A percentile compares a stretch with the other conserved stretches of the same genome.
Evolutionary conservation across 2,113 vertebrate species (phyloP).

Genomic region (Malurus elegans): DNA sequence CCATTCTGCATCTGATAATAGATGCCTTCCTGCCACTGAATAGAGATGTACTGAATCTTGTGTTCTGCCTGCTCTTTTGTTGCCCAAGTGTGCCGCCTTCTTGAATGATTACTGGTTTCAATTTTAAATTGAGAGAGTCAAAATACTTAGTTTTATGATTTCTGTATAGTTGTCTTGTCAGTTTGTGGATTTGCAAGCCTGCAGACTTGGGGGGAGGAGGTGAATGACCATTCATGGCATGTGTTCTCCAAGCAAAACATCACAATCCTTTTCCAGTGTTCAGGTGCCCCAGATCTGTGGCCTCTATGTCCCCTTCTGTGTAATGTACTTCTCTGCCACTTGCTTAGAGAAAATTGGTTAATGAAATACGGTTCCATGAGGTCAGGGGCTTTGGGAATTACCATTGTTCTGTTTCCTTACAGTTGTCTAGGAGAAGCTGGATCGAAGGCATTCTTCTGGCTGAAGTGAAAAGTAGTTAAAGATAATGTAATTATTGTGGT

Average conservation of each 20-base stretch:
- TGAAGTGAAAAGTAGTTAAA: not conserved
- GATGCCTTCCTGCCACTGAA: slow-evolving; percentile 46
- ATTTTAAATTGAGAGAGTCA: not conserved
- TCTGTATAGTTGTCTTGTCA: not conserved
- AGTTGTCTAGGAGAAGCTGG: not conserved
- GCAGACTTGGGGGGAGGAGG: not conserved
- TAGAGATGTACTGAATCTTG: slow-evolving; percentile 7
- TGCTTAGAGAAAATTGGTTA: not conserved
- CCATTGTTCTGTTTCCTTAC: not conserved
- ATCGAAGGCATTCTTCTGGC: not conserved
- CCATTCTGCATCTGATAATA: slow-evolving; percentile 43
- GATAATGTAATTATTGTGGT: not conserved
- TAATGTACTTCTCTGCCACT: not conserved
- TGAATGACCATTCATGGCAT: accelerated
- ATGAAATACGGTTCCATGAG: not conserved
- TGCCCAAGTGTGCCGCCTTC: not conserved
- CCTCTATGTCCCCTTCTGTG: not conserved
- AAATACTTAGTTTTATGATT: not conserved
- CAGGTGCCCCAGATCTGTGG: not conserved
- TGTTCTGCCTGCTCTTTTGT: not conserved
- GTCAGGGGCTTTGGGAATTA: not conserved
- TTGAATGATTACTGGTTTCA: not conserved
- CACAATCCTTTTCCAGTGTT: not conserved
- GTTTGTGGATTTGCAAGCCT: not conserved
- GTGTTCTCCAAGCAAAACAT: not conserved